Evolutionary conservation across 2,113 vertebrate genomes (phyloP).

Genomic region (Nibea albiflora): DNA sequence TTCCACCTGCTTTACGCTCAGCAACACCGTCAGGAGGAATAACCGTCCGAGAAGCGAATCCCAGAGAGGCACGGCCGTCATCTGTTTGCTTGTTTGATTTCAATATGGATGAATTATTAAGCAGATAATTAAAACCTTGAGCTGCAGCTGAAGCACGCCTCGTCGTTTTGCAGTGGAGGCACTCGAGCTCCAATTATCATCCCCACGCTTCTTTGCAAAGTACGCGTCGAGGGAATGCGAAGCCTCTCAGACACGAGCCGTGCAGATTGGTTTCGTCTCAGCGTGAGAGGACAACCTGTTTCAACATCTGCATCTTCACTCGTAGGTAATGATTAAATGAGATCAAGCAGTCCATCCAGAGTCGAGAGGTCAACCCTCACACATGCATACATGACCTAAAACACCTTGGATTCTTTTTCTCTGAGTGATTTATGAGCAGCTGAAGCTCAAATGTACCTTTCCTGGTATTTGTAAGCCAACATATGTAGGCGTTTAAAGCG

Average conservation of each 20-base stretch:
- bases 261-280: not conserved
- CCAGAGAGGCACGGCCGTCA: not conserved
- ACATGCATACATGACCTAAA: constrained; percentile 31
- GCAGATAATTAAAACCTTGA: too few relatives aligned
- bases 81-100: not conserved
- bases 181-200: too few relatives aligned
- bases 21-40: too few relatives aligned
- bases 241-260: not conserved
- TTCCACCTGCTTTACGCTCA: too few relatives aligned
- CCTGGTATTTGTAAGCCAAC: constrained; percentile 34
- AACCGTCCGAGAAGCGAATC: too few relatives aligned
- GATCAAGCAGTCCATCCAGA: constrained; percentile 18
- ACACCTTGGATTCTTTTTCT: constrained; percentile 11
- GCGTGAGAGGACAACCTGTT: constrained; percentile 18
- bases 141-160: too few relatives aligned
- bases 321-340: constrained; percentile 19
- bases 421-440: constrained; percentile 16
- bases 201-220: not conserved
- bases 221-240: not conserved
- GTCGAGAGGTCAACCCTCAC: not conserved
- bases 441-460: constrained; percentile 22
- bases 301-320: constrained; percentile 24
- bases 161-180: too few relatives aligned
- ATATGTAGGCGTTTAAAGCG: constrained; percentile 57
- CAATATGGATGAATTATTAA: not conserved